Evolutionary conservation across 2,797 vertebrate genomes (phyloP).

Genomic region (Periparus ater): DNA sequence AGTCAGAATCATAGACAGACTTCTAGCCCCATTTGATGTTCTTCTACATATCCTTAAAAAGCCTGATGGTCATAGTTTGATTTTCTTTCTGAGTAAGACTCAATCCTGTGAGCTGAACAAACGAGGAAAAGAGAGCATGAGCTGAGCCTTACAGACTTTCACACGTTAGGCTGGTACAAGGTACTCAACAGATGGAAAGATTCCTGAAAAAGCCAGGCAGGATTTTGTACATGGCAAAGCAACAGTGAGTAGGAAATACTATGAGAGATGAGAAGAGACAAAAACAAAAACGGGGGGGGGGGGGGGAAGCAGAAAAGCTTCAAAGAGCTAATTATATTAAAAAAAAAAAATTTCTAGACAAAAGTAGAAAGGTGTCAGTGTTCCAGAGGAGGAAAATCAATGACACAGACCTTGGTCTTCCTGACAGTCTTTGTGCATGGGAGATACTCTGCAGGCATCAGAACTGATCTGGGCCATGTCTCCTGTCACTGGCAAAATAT

Average conservation of each 20-base stretch:
- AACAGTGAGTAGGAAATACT: constrained; percentile 25
- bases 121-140: not conserved
- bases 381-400: not conserved
- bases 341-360: not conserved
- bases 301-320: not conserved
- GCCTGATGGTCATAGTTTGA: not conserved
- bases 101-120: not conserved
- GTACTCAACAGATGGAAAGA: constrained; percentile 43
- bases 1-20: not conserved
- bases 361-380: not conserved
- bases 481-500: not conserved
- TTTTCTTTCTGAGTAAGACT: not conserved
- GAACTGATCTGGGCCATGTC: not conserved
- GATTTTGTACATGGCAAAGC: not conserved
- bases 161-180: not conserved
- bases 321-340: not conserved
- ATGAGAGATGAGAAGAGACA: not conserved
- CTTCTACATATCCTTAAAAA: not conserved
- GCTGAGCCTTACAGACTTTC: not conserved
- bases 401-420: not conserved
- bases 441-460: not conserved
- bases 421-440: not conserved
- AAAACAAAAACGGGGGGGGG: not conserved
- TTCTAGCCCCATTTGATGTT: not conserved
- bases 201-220: constrained; percentile 20